Evolutionary conservation across 2,797 vertebrate genomes (phyloP).

Genomic region (Amphiprion clarkii): DNA sequence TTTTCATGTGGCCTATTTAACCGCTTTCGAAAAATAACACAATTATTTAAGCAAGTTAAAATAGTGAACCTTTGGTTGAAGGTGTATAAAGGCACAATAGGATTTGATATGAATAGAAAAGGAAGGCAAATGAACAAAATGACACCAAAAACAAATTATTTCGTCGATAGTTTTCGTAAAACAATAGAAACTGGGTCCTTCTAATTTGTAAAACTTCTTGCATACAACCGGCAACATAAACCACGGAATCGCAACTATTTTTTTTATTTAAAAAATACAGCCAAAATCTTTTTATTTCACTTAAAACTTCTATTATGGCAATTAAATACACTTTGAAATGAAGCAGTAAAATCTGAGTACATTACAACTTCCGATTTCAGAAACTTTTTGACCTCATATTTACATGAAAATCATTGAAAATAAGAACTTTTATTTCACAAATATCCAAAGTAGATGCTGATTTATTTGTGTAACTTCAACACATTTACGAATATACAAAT

Average conservation of each 20-base stretch:
- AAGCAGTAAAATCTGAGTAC: not conserved
- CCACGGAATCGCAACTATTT: rapidly evolving
- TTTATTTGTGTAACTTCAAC: not conserved
- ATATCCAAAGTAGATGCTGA: not conserved
- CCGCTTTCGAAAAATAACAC: not conserved
- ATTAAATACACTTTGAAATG: not conserved
- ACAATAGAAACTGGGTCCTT: not conserved
- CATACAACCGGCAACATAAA: not conserved
- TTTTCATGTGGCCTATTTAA: not conserved
- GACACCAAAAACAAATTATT: not conserved
- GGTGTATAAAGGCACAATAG: not conserved
- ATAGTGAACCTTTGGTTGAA: not conserved
- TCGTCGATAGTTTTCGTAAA: not conserved
- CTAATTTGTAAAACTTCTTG: no score
- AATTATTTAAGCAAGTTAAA: not conserved
- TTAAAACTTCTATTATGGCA: not conserved
- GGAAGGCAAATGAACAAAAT: not conserved
- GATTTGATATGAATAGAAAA: not conserved
- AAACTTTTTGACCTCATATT: not conserved
- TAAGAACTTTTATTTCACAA: not conserved
- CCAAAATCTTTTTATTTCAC: not conserved
- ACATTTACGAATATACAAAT: not conserved
- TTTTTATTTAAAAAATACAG: not conserved
- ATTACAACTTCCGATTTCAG: not conserved
- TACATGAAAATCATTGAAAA: not conserved